Base-by-base conservation (phyloP, 2,797 vertebrate species). In the Pelobates cultripes region DNA sequence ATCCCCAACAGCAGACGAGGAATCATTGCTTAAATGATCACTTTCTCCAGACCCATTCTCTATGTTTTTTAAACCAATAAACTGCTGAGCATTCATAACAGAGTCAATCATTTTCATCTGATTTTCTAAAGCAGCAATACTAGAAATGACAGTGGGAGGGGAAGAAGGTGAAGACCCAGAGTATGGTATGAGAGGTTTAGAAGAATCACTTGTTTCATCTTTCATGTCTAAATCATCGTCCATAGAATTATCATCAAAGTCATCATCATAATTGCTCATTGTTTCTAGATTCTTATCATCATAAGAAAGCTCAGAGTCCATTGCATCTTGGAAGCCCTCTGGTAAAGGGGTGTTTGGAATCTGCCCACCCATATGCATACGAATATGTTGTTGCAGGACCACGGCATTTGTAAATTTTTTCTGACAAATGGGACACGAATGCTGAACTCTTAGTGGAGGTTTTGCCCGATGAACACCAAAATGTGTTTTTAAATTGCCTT, bases 331-430 rank as follows among this genome's bases (percentile, higher is more conserved):
- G 87, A 97, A 94, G 88, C 93, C 96, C 78, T 99, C 98, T 0
- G 98, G 95, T 84, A 97, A 89, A 0, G 96, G 97, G 0, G 97
- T 98, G 91, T 99, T 99, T 47, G 98, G 95, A 88, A 99, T 99
- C 88, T 99, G 98, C 0, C 98, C 98, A 0, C 98, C 98, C 98
- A 99, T 99, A 89, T 99, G 98, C 98, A 99, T 99, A 77, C 98
- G 97, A 86, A 99, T 99, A 88, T 99, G 98, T 90, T 99, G 98
- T 88, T 99, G 98, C 74, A 99, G 92, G 77, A 99, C 98, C 74
- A 99, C 97, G 0, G 98, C 98, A 0, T 99, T 99, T 41, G 98
- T 99, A 93, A 99, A 99, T 94, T 99, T 99, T 92, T 99, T 99
- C 92, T 99, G 98, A 93, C 98, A 99, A 89, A 99, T 99, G 77